phyloP scores from a whole-genome alignment of 2,113 vertebrate species.

The Mesembrinibis cayennensis region DNA sequence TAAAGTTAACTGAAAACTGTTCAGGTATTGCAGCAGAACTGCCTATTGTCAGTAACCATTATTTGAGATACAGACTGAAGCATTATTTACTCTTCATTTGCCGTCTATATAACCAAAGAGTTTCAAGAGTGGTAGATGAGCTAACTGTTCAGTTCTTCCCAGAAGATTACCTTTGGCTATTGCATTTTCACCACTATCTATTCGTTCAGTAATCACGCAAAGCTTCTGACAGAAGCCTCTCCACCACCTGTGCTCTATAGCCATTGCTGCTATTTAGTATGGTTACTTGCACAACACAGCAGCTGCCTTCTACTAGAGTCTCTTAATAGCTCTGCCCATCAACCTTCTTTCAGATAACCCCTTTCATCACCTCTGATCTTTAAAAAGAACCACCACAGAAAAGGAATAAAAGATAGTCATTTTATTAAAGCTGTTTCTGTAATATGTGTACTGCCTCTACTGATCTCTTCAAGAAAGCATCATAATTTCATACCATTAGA shows the following conservation, averaged over 20 bases:
- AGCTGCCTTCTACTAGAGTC: neutral
- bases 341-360: neutral
- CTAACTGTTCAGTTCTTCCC: neutral
- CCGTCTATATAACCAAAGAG: neutral
- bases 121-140: neutral
- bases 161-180: neutral
- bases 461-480: neutral
- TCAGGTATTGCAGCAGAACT: neutral
- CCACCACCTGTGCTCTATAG: neutral
- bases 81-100: neutral
- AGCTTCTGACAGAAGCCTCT: neutral
- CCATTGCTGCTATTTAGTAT: neutral
- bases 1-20: neutral
- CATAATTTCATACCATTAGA: neutral
- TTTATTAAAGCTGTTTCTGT: neutral
- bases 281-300: neutral
- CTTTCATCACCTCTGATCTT: neutral
- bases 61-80: neutral
- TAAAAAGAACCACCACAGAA: neutral
- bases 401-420: neutral
- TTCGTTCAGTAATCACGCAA: neutral
- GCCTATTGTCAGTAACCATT: neutral
- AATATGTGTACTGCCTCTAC: neutral
- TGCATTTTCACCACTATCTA: neutral
- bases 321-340: neutral